Percentiles rank a stretch among this genome's conserved stretches.
Conservation (phyloP, 1,140 invertebrate genomes). For the Euura lappo region DNA sequence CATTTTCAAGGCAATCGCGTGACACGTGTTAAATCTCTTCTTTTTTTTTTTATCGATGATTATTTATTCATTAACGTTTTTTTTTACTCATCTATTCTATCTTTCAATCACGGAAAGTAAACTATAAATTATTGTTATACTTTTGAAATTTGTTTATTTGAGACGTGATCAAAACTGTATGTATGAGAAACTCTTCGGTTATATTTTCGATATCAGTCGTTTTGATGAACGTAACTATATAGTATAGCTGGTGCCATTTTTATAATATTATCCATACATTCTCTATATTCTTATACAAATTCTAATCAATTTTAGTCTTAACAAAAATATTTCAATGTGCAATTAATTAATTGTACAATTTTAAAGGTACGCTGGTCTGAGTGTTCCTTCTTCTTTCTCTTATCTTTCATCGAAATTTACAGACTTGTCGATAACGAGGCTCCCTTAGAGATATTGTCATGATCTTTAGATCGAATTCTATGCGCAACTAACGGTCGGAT, state of each 20-base stretch:
- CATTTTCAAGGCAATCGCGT: no score
- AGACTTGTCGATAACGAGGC: neutral
- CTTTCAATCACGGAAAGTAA: no score
- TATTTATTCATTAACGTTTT: no score
- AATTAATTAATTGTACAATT: conserved; percentile 4
- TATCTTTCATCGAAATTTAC: neutral
- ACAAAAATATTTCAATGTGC: conserved; percentile 6
- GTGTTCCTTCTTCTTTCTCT: neutral
- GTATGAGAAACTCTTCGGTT: no score
- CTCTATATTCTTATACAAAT: neutral
- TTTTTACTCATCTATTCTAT: no score
- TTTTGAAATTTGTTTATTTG: no score
- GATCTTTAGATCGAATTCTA: neutral
- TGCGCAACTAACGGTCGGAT: neutral
- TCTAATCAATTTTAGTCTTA: neutral
- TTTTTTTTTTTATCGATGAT: no score
- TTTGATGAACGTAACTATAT: no score
- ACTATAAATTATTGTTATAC: no score
- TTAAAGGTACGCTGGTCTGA: conserved; percentile 4
- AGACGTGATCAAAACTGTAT: no score
- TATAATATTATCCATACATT: neutral
- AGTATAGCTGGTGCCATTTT: neutral
- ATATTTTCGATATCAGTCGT: no score
- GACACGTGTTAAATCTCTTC: no score
- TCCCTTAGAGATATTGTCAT: conserved; percentile 3